Percentiles rank a stretch among this genome's conserved stretches.
phyloP scores from a whole-genome alignment of 2,888 invertebrate genomes.

The Sturmia bella region DNA sequence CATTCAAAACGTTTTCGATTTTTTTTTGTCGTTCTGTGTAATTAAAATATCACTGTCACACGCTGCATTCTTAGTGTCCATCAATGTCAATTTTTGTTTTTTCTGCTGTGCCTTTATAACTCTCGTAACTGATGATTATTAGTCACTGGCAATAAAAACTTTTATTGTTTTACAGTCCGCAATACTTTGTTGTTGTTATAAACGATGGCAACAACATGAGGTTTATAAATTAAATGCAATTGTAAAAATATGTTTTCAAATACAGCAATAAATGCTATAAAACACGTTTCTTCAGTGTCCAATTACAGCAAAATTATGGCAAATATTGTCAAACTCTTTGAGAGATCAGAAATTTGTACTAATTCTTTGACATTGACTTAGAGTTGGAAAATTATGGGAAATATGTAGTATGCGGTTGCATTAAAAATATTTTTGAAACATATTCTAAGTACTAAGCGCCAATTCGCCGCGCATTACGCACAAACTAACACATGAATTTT shows the following conservation, averaged over 20 bases:
- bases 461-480: too few species aligned
- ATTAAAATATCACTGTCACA: slow-evolving; percentile 64
- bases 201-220: slow-evolving; percentile 36
- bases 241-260: slow-evolving; percentile 31
- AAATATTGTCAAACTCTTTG: slow-evolving; percentile 7
- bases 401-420: too few species aligned
- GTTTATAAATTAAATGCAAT: slow-evolving; percentile 35
- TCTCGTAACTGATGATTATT: slow-evolving; percentile 41
- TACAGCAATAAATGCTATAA: slow-evolving; percentile 31
- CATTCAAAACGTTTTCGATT: not conserved
- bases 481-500: too few species aligned
- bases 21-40: slow-evolving; percentile 26
- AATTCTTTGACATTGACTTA: not conserved
- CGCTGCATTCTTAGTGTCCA: slow-evolving; percentile 57
- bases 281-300: slow-evolving; percentile 30
- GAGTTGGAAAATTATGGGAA: too few species aligned
- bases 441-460: too few species aligned
- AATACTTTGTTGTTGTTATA: not conserved
- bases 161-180: slow-evolving; percentile 4
- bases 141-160: slow-evolving; percentile 27
- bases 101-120: slow-evolving; percentile 14
- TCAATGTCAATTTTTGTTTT: slow-evolving; percentile 56
- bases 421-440: too few species aligned
- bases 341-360: not conserved
- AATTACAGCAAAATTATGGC: slow-evolving; percentile 28